Conservation (phyloP, 1,140 invertebrate species). For the Plectus sambesii region DNA sequence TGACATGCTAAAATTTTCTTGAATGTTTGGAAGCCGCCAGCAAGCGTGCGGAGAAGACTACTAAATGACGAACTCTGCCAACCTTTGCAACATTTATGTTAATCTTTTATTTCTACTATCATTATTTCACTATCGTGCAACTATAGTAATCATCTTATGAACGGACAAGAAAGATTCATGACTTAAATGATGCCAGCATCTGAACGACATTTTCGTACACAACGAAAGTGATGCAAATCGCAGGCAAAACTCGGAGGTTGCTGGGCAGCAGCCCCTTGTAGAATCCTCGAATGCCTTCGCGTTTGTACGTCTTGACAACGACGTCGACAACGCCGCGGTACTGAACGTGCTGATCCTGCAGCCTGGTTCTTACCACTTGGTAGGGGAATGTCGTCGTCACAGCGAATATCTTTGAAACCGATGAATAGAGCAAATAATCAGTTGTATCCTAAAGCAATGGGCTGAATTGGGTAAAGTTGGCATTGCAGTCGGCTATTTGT, state of each 20-base stretch:
- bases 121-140: too few species aligned
- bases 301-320: conserved; percentile 71
- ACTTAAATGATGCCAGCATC: neutral
- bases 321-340: conserved; percentile 77
- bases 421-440: conserved; percentile 82
- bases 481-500: too few species aligned
- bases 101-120: too few species aligned
- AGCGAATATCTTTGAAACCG: conserved; percentile 84
- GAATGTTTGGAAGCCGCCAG: too few species aligned
- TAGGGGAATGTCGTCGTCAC: conserved; percentile 89
- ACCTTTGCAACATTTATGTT: too few species aligned
- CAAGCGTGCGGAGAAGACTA: too few species aligned
- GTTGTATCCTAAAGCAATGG: conserved; percentile 58
- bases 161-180: too few species aligned
- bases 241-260: conserved; percentile 75
- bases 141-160: too few species aligned
- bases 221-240: conserved; percentile 87
- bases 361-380: conserved; percentile 79
- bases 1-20: too few species aligned
- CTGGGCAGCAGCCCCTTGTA: conserved; percentile 88
- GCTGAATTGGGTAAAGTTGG: neutral
- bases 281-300: conserved; percentile 69
- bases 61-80: too few species aligned
- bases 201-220: conserved; percentile 70
- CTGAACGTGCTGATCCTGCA: conserved; percentile 86